Evolutionary conservation across 2,113 vertebrate genomes (phyloP).

Genomic region (Tachysurus fulvidraco): DNA sequence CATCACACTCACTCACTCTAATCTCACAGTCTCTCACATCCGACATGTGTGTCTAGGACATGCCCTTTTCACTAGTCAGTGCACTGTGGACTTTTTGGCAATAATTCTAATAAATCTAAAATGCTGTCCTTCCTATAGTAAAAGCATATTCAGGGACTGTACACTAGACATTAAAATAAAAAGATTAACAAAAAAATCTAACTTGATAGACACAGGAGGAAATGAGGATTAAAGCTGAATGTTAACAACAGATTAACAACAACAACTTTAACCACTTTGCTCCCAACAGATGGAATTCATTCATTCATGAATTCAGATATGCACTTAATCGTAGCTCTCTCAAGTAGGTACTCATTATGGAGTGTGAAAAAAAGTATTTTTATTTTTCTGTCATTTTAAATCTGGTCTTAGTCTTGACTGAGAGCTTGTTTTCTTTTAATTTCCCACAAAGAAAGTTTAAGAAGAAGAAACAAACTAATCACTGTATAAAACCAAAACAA

Average conservation of each 20-base stretch:
- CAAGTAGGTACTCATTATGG: too few relatives aligned
- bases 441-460: not conserved
- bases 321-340: not conserved
- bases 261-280: too few relatives aligned
- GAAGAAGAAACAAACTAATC: not conserved
- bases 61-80: not conserved
- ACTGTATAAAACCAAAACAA: not conserved
- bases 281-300: too few relatives aligned
- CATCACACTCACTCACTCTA: not conserved
- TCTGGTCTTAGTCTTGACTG: not conserved
- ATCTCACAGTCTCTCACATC: conserved; percentile 4
- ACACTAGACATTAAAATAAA: not conserved
- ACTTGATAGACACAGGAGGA: too few relatives aligned
- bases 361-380: too few relatives aligned
- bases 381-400: not conserved
- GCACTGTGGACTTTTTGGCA: not conserved
- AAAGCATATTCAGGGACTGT: not conserved
- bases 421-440: not conserved
- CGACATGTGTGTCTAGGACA: not conserved
- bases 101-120: not conserved
- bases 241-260: too few relatives aligned
- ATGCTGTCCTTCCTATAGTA: not conserved
- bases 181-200: not conserved
- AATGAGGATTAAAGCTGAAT: too few relatives aligned
- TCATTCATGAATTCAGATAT: too few relatives aligned